Evolutionary conservation across 2,797 vertebrate species (phyloP).

Genomic region (Peromyscus nudipes): DNA sequence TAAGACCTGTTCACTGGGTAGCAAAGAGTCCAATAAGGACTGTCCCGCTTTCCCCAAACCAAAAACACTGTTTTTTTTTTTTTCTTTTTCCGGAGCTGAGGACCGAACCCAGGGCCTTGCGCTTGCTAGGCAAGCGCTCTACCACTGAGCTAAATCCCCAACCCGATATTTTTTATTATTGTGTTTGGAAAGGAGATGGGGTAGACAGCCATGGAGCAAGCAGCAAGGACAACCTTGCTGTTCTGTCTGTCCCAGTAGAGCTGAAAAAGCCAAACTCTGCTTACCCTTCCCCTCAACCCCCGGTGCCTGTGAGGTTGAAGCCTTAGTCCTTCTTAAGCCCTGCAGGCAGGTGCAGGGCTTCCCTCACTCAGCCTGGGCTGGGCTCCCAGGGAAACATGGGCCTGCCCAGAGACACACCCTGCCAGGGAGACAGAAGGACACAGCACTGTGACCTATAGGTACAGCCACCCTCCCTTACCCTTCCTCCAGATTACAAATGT

Average conservation of each 20-base stretch:
- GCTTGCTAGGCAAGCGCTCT: too few species aligned
- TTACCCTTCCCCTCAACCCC: not conserved
- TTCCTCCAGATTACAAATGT: not conserved
- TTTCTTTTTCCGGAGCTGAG: too few species aligned
- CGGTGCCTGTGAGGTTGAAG: not conserved
- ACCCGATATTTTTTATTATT: not conserved
- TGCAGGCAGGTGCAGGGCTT: slow-evolving; percentile 24
- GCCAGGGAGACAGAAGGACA: not conserved
- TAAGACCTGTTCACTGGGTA: not conserved
- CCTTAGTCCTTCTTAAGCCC: not conserved
- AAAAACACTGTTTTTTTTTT: not conserved
- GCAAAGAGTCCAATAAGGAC: not conserved
- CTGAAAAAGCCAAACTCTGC: not conserved
- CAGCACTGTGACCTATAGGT: not conserved
- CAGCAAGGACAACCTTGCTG: not conserved
- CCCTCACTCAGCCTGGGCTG: not conserved
- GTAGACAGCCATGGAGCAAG: not conserved
- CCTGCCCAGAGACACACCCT: not conserved
- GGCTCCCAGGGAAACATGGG: not conserved
- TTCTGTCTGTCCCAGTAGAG: not conserved
- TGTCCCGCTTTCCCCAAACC: not conserved
- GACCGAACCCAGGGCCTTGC: too few species aligned
- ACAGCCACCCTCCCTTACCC: not conserved
- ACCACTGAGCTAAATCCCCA: too few species aligned
- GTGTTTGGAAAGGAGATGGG: not conserved